Conservation (phyloP, 2,113 vertebrate genomes). For the Lepus europaeus region DNA sequence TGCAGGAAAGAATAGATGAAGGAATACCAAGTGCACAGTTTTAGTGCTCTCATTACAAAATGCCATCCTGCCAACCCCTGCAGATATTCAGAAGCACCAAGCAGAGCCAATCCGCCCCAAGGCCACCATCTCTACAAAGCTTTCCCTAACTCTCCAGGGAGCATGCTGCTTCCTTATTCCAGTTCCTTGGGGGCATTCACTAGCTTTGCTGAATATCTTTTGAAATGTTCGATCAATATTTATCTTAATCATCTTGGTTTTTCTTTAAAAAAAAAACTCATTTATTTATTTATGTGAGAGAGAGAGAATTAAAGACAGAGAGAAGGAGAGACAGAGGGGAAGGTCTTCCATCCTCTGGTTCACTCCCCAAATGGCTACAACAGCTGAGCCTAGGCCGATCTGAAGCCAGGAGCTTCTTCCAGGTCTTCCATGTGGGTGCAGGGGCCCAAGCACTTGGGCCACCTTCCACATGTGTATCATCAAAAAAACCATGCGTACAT, state of each 20-base stretch:
- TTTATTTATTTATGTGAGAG: no score
- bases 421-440: no score
- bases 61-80: not conserved
- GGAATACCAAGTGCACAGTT: not conserved
- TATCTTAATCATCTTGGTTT: conserved; percentile 7
- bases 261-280: not conserved
- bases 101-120: not conserved
- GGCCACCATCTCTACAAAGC: not conserved
- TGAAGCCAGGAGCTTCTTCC: no score
- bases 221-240: not conserved
- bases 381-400: no score
- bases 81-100: not conserved
- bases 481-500: no score
- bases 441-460: no score
- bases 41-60: not conserved
- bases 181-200: not conserved
- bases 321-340: no score
- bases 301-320: no score
- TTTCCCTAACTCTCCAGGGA: not conserved
- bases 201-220: not conserved
- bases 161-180: not conserved
- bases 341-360: no score
- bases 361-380: no score
- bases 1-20: no score
- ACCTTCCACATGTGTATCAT: no score